phyloP scores from a whole-genome alignment of 2,888 invertebrate genomes.

The Sarcophaga caerulescens region DNA sequence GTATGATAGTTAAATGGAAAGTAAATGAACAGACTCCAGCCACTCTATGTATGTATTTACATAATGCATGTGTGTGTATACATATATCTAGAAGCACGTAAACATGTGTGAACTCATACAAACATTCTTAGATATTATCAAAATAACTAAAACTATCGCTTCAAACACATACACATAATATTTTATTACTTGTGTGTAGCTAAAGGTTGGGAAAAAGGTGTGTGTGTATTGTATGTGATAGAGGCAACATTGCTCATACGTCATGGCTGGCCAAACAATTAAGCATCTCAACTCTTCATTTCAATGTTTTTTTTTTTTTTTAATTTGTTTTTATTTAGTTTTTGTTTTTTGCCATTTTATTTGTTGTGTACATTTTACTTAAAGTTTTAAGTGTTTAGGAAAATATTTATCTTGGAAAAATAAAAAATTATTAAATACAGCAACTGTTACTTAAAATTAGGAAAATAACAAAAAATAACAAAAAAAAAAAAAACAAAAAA shows the following conservation, averaged over 20 bases:
- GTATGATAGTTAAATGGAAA: not conserved
- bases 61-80: not conserved
- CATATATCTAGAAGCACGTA: not conserved
- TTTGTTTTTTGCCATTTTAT: not conserved
- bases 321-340: not conserved
- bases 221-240: not conserved
- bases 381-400: conserved; percentile 31
- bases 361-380: not conserved
- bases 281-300: not conserved
- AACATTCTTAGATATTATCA: not conserved
- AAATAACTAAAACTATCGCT: not conserved
- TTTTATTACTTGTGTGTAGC: conserved; percentile 53
- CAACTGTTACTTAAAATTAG: conserved; percentile 43
- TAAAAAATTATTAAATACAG: conserved; percentile 30
- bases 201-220: too few relatives aligned
- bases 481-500: not conserved
- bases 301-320: not conserved
- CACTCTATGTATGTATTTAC: not conserved
- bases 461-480: conserved; percentile 9
- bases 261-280: conserved; percentile 37
- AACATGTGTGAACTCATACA: not conserved
- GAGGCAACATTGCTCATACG: conserved; percentile 62
- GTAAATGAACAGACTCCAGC: not conserved
- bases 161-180: not conserved
- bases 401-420: conserved; percentile 37